Percentiles rank a stretch among this genome's conserved stretches.
Evolutionary conservation across 2,113 vertebrate species (phyloP).

Genomic region (Archilochus colubris): DNA sequence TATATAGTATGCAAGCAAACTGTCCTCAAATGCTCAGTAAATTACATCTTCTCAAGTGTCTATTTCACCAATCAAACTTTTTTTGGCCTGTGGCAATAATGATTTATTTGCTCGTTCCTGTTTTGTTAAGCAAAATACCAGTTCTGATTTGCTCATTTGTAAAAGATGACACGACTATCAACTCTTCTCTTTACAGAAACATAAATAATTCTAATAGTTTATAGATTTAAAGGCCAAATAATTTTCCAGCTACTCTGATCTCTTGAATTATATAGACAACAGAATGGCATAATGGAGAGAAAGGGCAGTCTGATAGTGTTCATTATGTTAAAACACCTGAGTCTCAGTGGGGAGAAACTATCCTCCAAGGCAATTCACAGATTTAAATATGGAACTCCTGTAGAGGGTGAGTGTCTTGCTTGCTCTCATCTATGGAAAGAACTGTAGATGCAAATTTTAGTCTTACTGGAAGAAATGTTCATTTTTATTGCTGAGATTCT

Average conservation of each 20-base stretch:
- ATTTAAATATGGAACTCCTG: neutral
- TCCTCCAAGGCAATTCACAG: neutral
- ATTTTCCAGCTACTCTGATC: neutral
- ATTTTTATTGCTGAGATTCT: neutral
- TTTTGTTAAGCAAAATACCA: neutral
- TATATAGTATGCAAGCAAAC: neutral
- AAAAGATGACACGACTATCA: neutral
- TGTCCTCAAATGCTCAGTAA: neutral
- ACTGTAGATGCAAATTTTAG: neutral
- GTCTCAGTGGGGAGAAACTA: neutral
- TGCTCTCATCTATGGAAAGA: neutral
- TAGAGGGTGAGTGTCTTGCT: neutral
- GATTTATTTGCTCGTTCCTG: neutral
- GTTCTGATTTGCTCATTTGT: neutral
- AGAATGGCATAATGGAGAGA: neutral
- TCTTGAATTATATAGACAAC: neutral
- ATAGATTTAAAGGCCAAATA: neutral
- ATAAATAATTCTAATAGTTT: neutral
- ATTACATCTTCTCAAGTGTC: neutral
- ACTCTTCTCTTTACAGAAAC: neutral
- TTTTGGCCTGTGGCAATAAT: neutral
- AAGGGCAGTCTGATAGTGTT: neutral
- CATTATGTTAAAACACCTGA: neutral
- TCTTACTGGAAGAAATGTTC: neutral
- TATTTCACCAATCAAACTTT: neutral